A percentile compares a stretch with the other conserved stretches of the same genome.
Evolutionary conservation across 2,888 invertebrate species (phyloP).

Genomic region (Pheosia gnoma): DNA sequence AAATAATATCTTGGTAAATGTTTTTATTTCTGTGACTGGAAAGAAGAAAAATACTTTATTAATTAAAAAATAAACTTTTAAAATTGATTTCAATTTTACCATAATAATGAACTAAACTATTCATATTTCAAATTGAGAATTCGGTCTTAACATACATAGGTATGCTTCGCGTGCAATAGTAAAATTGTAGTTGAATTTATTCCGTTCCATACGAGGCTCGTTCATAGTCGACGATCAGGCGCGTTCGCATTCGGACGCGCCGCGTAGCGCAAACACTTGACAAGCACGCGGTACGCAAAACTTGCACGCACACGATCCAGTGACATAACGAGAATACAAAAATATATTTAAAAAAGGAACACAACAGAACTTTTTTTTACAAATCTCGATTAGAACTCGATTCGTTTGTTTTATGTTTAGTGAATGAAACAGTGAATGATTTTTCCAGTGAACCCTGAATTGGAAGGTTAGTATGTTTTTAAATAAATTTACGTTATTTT

Average conservation of each 20-base stretch:
- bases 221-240: constrained; percentile 68
- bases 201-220: constrained; percentile 46
- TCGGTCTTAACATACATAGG: constrained; percentile 36
- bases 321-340: constrained; percentile 31
- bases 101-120: constrained; percentile 17
- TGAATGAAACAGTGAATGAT: constrained; percentile 63
- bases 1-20: too few relatives aligned
- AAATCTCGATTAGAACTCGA: constrained; percentile 19
- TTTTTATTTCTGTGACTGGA: too few relatives aligned
- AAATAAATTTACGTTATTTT: constrained; percentile 39
- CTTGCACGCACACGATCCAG: constrained; percentile 42
- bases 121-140: constrained; percentile 35
- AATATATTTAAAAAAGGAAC: constrained; percentile 23
- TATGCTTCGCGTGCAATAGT: constrained; percentile 45
- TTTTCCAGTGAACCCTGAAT: constrained; percentile 58
- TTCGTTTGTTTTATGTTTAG: constrained; percentile 35
- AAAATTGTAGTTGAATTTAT: constrained; percentile 54
- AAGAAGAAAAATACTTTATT: too few relatives aligned
- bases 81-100: not conserved
- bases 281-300: constrained; percentile 58
- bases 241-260: constrained; percentile 65
- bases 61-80: not conserved
- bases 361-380: constrained; percentile 14
- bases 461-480: constrained; percentile 63
- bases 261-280: constrained; percentile 39